phyloP scores from a whole-genome alignment of 2,797 vertebrate species.

The Trachops cirrhosus region DNA sequence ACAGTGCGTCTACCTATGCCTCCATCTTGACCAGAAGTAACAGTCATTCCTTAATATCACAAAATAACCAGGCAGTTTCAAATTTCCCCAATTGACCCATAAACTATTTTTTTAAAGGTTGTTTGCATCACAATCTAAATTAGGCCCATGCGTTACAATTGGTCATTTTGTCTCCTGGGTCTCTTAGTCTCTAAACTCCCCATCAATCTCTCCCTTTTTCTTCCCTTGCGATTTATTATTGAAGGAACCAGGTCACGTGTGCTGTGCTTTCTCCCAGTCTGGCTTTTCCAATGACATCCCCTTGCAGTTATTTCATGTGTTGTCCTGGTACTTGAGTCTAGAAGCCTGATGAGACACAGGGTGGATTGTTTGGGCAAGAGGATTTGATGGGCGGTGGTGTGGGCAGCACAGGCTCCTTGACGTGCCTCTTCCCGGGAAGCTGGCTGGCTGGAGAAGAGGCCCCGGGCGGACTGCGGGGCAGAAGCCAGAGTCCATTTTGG shows the following conservation, averaged over 20 bases:
- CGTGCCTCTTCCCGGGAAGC: neutral
- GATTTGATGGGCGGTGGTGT: neutral
- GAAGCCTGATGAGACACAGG: neutral
- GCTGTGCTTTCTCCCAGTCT: neutral
- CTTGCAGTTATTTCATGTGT: neutral
- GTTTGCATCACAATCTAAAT: slow-evolving; percentile 10
- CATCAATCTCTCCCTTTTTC: neutral
- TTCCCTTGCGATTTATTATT: neutral
- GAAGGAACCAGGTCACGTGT: neutral
- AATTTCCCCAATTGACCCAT: neutral
- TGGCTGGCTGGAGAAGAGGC: neutral
- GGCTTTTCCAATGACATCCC: neutral
- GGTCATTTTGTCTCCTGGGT: neutral
- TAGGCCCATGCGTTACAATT: neutral
- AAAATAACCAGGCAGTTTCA: neutral
- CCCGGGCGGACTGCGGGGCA: neutral
- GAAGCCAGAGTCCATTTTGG: neutral
- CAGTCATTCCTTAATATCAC: neutral
- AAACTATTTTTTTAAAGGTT: neutral
- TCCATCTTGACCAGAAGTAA: no score
- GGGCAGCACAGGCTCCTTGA: neutral
- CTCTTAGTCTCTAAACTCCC: neutral
- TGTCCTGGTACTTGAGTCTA: neutral
- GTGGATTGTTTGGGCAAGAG: neutral
- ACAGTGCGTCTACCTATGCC: no score